Base-by-base conservation (phyloP, 1,140 invertebrate genomes). In the Hydropsyche tenuis region DNA sequence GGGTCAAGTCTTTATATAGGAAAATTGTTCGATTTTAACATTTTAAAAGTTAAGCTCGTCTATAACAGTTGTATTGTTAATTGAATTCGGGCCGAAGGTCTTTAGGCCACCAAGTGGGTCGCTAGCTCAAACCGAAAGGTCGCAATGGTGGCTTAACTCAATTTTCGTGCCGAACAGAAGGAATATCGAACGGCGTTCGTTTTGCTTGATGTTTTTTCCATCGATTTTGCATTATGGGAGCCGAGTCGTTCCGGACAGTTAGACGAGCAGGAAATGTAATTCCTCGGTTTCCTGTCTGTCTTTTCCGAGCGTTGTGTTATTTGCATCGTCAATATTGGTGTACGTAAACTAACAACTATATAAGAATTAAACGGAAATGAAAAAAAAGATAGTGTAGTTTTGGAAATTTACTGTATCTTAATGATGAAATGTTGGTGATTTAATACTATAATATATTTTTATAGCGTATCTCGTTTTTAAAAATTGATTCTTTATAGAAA, bases 201-300 rank as follows among this genome's bases (percentile, higher is more conserved):
- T 53, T 53, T 53, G 48, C 48, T 53, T 53, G 48, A 53, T 53
- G 48, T 53, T 53, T 53, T 53, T 53, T 53, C 48, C 20, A 53
- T 53, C 48, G 48, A 53, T 53, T 53, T 53, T 53, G 48, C 48
- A 53, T 53, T 53, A 53, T 53, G 16, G n/a, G 48, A 53, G 48
- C 48, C 0, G 48, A 53, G 48, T 53, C 48, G 48, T 53, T 53
- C 48, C 48, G 48, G 48, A 53, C 48, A 53, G 48, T 53, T 53
- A 20, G 48, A 53, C 7, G 20, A 16, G 14, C 48, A 53, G 48
- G 48, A 53, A 53, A 53, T 53, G 48, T 53, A 53, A 53, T 53
- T 53, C 48, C 20, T 53, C 48, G 48, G 48, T 53, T 53, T 53
- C 48, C 48, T 53, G 48, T 53, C 48, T 53, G 48, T 53, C 48